Conservation (phyloP, 2,113 vertebrate species). For the Hiodon tergisus region DNA sequence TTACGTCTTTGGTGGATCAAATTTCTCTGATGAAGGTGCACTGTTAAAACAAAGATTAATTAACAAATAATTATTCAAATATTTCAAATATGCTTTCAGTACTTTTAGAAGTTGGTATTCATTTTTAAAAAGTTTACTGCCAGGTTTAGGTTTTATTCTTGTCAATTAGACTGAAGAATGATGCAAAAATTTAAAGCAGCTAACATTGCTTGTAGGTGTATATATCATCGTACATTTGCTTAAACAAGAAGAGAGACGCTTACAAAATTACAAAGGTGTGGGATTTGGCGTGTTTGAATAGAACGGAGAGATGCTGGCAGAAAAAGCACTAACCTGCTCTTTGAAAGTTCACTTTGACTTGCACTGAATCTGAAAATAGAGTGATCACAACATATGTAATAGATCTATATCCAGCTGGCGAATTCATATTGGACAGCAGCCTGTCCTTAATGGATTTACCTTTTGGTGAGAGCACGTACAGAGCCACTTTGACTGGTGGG, state of each 20-base stretch:
- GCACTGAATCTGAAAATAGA: slow-evolving; percentile 47
- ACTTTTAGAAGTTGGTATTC: not conserved
- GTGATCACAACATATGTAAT: slow-evolving; percentile 15
- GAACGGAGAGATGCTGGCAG: not conserved
- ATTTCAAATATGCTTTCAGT: not conserved
- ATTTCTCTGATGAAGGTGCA: slow-evolving; percentile 24
- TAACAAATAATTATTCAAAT: not conserved
- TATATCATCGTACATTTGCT: no score
- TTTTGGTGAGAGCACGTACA: slow-evolving; percentile 51
- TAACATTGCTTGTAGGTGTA: no score
- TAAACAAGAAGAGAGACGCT: no score
- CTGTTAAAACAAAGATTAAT: slow-evolving; percentile 21
- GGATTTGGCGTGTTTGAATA: not conserved
- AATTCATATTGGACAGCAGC: no score
- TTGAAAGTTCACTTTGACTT: slow-evolving; percentile 39
- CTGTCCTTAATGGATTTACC: slow-evolving; percentile 35
- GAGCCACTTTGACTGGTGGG: slow-evolving; percentile 36
- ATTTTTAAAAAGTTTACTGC: slow-evolving; percentile 34
- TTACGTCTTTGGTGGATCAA: slow-evolving; percentile 30
- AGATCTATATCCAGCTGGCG: not conserved
- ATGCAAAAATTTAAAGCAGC: no score
- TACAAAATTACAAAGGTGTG: no score
- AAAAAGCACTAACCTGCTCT: slow-evolving; percentile 41
- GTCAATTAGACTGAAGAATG: not conserved
- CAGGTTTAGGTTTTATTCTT: slow-evolving; percentile 28